Evolutionary conservation across 1,140 invertebrate genomes (phyloP).

Genomic region (Thereuonema tuberculata): DNA sequence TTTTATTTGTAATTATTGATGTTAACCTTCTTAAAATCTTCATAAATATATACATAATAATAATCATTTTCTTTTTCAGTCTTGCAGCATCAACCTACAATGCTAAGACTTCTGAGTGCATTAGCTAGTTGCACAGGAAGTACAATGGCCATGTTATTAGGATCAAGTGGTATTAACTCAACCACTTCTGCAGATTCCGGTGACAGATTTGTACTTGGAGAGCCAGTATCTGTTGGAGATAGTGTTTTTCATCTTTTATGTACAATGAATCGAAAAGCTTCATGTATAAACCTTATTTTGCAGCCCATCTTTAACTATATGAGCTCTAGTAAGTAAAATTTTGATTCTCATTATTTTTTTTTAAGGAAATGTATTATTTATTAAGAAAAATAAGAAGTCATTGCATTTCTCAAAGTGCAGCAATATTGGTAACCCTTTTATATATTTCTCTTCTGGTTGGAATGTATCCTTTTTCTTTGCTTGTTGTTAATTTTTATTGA

Average conservation of each 20-base stretch:
- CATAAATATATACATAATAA: no score
- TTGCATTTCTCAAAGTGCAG: no score
- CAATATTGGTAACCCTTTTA: no score
- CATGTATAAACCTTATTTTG: slow-evolving; percentile 53
- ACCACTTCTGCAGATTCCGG: slow-evolving; percentile 12
- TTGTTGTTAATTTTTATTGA: no score
- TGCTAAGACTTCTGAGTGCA: slow-evolving; percentile 55
- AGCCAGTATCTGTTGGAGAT: slow-evolving; percentile 58
- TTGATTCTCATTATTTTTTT: neutral
- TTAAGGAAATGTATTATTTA: no score
- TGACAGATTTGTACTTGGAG: slow-evolving; percentile 30
- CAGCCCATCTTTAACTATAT: slow-evolving; percentile 59
- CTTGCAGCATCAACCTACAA: slow-evolving; percentile 56
- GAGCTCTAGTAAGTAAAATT: slow-evolving; percentile 36
- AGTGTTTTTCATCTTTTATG: slow-evolving; percentile 66
- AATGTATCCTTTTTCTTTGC: no score
- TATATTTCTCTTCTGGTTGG: no score
- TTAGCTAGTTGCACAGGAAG: slow-evolving; percentile 46
- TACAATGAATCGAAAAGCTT: slow-evolving; percentile 51
- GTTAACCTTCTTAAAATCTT: no score
- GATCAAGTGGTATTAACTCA: slow-evolving; percentile 22
- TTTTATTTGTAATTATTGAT: no score
- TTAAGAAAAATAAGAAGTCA: no score
- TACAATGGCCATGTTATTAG: slow-evolving; percentile 29
- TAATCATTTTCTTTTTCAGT: slow-evolving; percentile 36